These are phyloP conservation scores for Ptilodon capucinus DNA, from an alignment of 2,888 invertebrate genomes.

Conservation along the genomic window DNA sequence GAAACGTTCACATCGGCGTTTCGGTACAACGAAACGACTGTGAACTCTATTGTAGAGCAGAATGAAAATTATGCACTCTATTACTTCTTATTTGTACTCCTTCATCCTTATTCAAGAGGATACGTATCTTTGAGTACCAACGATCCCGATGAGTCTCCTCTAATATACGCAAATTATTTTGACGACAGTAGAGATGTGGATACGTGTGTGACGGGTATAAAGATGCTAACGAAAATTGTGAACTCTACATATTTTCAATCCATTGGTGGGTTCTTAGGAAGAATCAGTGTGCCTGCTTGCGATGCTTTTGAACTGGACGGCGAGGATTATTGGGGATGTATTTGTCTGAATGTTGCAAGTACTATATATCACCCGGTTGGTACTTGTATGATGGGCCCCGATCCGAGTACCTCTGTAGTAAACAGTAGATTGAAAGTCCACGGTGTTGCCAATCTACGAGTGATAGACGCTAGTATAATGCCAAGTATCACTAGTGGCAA, in stretches of 20 bases:
- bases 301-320: constrained; percentile 21
- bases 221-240: constrained; percentile 12
- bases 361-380: constrained; percentile 86
- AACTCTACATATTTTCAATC: constrained; percentile 15
- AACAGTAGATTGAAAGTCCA: constrained; percentile 84
- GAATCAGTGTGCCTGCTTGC: constrained; percentile 10
- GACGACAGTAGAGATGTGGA: constrained; percentile 15
- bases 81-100: constrained; percentile 12
- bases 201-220: constrained; percentile 14
- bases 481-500: constrained; percentile 88
- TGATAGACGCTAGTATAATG: constrained; percentile 90
- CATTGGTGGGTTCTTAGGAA: constrained; percentile 18
- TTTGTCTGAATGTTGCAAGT: constrained; percentile 62
- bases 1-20: constrained; percentile 4
- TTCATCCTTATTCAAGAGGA: constrained; percentile 26
- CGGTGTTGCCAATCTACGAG: constrained; percentile 84
- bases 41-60: constrained; percentile 7
- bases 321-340: constrained; percentile 39
- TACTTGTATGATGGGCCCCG: constrained; percentile 81
- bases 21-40: constrained; percentile 10
- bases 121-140: constrained; percentile 20
- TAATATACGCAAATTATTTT: constrained; percentile 21
- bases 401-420: constrained; percentile 32
- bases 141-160: constrained; percentile 15
- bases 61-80: constrained; percentile 16